Conservation (phyloP, 2,888 invertebrate genomes). For the Ophonus ardosiacus region DNA sequence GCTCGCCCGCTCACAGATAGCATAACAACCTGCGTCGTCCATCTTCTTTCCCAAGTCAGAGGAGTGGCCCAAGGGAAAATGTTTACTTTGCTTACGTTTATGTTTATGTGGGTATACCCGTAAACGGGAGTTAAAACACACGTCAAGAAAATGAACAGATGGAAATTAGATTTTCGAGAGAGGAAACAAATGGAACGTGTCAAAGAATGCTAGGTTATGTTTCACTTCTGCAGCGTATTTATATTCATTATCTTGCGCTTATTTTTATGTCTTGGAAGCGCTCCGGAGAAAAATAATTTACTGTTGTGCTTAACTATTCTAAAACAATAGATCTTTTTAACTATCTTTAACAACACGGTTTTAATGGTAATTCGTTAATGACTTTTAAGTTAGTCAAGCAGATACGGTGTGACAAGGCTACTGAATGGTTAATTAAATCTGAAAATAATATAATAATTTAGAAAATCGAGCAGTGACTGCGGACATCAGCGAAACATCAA, state of each 20-base stretch:
- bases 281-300: no score
- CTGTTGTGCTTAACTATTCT: no score
- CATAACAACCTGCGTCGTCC: not conserved
- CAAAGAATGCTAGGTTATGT: conserved; percentile 1
- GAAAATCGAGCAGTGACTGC: not conserved
- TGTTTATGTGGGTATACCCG: conserved; percentile 1
- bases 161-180: conserved; percentile 14
- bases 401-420: not conserved
- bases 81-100: conserved; percentile 12
- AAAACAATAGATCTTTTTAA: no score
- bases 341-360: no score
- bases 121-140: not conserved
- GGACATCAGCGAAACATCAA: not conserved
- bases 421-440: not conserved
- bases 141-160: not conserved
- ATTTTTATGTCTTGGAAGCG: not conserved
- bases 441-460: not conserved
- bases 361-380: no score
- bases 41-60: conserved; percentile 10
- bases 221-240: not conserved
- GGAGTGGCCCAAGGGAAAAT: conserved; percentile 6
- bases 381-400: no score
- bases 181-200: conserved; percentile 4
- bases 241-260: not conserved
- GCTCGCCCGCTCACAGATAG: conserved; percentile 13